Evolutionary conservation across 2,888 invertebrate genomes (phyloP).

Genomic region (Nesidiocoris tenuis): DNA sequence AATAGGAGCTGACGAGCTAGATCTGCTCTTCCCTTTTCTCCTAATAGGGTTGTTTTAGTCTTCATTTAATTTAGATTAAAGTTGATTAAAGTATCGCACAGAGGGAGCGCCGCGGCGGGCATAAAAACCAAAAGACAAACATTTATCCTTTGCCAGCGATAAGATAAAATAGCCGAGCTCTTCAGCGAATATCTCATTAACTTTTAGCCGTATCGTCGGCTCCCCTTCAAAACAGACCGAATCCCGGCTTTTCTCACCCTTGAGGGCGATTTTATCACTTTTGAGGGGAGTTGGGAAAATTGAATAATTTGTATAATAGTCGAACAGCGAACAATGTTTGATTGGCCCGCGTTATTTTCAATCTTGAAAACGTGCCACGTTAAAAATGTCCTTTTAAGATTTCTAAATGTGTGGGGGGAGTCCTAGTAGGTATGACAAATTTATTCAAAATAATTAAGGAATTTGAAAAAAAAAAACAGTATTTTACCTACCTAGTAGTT

Average conservation of each 20-base stretch:
- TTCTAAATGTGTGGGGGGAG: no score
- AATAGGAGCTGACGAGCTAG: not conserved
- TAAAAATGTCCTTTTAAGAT: no score
- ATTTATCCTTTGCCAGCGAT: conserved; percentile 24
- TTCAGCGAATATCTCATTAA: conserved; percentile 20
- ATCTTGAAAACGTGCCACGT: no score
- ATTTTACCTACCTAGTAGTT: no score
- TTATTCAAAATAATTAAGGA: no score
- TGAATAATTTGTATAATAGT: not conserved
- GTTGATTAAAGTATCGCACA: conserved; percentile 38
- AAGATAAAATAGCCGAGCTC: not conserved
- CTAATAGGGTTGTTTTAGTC: conserved; percentile 42
- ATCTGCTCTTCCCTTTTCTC: not conserved
- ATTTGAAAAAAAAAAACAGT: no score
- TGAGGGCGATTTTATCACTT: not conserved
- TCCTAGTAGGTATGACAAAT: no score
- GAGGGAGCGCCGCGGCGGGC: not conserved
- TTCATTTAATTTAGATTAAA: conserved; percentile 42
- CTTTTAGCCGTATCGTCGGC: not conserved
- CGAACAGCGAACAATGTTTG: no score
- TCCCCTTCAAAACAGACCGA: not conserved
- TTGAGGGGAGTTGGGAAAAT: not conserved
- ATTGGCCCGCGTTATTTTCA: no score
- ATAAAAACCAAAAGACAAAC: conserved; percentile 39
- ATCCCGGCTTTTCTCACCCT: not conserved